phyloP scores from a whole-genome alignment of 2,113 vertebrate genomes.

The Aptenodytes patagonicus region DNA sequence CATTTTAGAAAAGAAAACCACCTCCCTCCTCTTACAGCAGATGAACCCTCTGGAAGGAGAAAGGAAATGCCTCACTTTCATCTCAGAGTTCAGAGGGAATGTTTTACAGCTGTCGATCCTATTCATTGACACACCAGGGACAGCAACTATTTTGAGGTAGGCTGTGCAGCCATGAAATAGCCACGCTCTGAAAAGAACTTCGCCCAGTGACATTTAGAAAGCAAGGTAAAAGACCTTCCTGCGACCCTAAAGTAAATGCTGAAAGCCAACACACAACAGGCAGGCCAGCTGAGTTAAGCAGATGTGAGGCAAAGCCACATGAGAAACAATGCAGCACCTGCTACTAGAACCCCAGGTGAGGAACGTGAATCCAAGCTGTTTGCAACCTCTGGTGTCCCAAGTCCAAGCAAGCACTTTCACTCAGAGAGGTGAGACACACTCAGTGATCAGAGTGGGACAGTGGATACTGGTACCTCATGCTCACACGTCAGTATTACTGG shows the following conservation, averaged over 20 bases:
- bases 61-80: conserved; percentile 32
- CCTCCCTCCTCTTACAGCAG: not conserved
- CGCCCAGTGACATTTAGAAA: not conserved
- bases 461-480: not conserved
- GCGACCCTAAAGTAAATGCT: not conserved
- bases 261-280: not conserved
- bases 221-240: not conserved
- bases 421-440: not conserved
- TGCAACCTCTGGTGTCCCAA: not conserved
- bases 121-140: not conserved
- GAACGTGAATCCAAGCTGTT: not conserved
- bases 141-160: not conserved
- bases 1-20: not conserved
- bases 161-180: not conserved
- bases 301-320: not conserved
- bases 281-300: not conserved
- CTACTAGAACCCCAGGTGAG: not conserved
- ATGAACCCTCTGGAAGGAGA: not conserved
- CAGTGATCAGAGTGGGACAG: not conserved
- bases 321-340: not conserved
- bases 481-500: not conserved
- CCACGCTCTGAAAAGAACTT: not conserved
- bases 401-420: not conserved
- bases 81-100: conserved; percentile 59
- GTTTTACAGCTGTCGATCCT: conserved; percentile 1